These are phyloP conservation scores for Agonopterix arenella DNA, from an alignment of 2,888 invertebrate species.

Conservation along the genomic window DNA sequence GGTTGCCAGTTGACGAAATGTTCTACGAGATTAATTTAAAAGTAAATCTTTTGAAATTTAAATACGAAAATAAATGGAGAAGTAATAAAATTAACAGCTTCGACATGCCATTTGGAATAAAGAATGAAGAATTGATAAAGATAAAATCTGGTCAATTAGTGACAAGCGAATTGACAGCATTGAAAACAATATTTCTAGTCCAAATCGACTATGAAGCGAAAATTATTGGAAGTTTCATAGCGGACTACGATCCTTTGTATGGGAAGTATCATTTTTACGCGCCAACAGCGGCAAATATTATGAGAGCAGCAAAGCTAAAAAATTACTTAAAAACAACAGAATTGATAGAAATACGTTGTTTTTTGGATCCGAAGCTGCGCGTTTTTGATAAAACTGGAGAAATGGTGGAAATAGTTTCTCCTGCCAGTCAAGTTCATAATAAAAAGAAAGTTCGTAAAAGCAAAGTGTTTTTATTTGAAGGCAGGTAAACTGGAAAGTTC, in stretches of 20 bases:
- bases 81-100: conserved; percentile 20
- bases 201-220: conserved; percentile 36
- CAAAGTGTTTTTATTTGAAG: too few species aligned
- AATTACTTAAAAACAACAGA: conserved; percentile 45
- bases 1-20: conserved; percentile 35
- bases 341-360: conserved; percentile 41
- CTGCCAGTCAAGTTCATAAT: neutral
- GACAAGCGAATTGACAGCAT: conserved; percentile 30
- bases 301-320: conserved; percentile 39
- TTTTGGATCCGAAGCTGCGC: conserved; percentile 35
- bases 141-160: conserved; percentile 35
- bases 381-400: conserved; percentile 35
- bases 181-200: conserved; percentile 35
- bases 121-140: conserved; percentile 22
- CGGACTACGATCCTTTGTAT: conserved; percentile 39
- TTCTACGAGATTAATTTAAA: conserved; percentile 29
- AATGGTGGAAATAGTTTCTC: conserved; percentile 5
- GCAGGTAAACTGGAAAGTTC: too few species aligned
- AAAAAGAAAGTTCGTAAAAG: neutral
- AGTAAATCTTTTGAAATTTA: conserved; percentile 24
- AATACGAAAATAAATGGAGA: conserved; percentile 39
- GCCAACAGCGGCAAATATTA: conserved; percentile 38
- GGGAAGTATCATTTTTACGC: conserved; percentile 58
- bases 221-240: conserved; percentile 38
- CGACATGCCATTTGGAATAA: conserved; percentile 26